Conservation (phyloP, 1,140 invertebrate genomes). For the Phocides pigmalion region DNA sequence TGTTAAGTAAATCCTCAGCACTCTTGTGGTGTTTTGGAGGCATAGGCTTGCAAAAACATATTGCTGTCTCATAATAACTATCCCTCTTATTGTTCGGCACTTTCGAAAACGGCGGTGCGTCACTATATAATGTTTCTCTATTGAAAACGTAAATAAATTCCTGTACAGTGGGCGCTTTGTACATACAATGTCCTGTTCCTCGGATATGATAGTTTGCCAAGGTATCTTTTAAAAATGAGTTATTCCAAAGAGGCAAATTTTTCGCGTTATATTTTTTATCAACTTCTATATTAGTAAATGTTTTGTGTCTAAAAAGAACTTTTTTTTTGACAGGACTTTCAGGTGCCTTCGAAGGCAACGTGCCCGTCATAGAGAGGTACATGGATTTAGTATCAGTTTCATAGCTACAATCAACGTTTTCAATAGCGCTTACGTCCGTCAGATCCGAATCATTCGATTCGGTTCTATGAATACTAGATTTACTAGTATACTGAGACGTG, state of each 20-base stretch:
- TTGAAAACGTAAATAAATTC: conserved; percentile 81
- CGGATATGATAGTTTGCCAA: conserved; percentile 75
- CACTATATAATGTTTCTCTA: conserved; percentile 67
- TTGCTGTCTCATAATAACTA: conserved; percentile 72
- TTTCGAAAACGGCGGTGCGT: conserved; percentile 61
- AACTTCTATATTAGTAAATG: conserved; percentile 75
- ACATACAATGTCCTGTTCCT: conserved; percentile 79
- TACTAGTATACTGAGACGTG: conserved; percentile 42
- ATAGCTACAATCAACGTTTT: conserved; percentile 75
- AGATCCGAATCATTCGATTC: conserved; percentile 62
- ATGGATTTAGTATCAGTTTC: conserved; percentile 59
- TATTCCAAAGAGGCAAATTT: conserved; percentile 59
- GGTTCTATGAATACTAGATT: conserved; percentile 53
- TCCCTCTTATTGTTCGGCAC: conserved; percentile 60
- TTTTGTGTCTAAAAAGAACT: conserved; percentile 77
- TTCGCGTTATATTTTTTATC: conserved; percentile 69
- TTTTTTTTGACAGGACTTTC: conserved; percentile 57
- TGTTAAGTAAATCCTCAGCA: conserved; percentile 73
- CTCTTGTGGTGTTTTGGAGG: conserved; percentile 71
- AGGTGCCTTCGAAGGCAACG: conserved; percentile 64
- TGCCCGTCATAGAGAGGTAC: conserved; percentile 73
- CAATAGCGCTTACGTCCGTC: conserved; percentile 71
- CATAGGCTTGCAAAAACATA: conserved; percentile 76
- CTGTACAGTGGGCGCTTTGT: conserved; percentile 66
- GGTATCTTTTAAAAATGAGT: conserved; percentile 69